Base-by-base conservation (phyloP, 2,888 invertebrate species). In the Galeopsomyia nigrocyanea region DNA sequence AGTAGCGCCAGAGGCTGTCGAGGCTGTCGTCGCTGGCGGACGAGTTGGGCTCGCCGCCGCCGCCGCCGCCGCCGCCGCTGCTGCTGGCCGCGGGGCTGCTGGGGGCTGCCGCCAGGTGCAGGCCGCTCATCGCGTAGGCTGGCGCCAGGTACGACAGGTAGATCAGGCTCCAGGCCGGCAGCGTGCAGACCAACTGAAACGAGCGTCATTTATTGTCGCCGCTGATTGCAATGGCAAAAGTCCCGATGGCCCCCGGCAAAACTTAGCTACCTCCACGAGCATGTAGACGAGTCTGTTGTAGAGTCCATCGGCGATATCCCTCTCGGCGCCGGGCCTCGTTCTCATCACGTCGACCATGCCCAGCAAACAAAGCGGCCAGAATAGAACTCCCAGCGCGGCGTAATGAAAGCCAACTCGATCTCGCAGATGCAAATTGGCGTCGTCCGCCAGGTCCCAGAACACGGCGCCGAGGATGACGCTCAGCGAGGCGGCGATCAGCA, bases 331-430 rank as follows among this genome's bases (percentile, higher is more conserved):
- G 3, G 85, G 82, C 73, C 88, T 86, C 64, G 86, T 87, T 51
- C 83, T 82, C 58, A 87, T 85, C 14, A 88, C 87, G 70, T 88
- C 88, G 26, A 86, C 80, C 46, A 86, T 83, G 2, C 83, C 84
- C 2, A 85, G 74, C 0, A 86, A 70, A 56, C 82, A 82, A 6
- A 95, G 84, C 0, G 97, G 96, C 94, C 95, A 94, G 58, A 91
- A 89, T 3, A 91, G 89, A 53, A 97, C 83, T 60, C 93, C 92
- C 90, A 95, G 91, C 75, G 94, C 91, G 26, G 92, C 90, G 85
- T 95, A 95, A 84, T 96, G 95, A 84, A 93, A 95, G n/a, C 96
- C 96, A 72, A 95, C 85, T 71, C 97, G 89, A 84, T 94, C 94
- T 84, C 93, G 92, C 79, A 93, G 89, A 53, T 90, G 89, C 63